Percentiles rank a stretch among this genome's conserved stretches.
Conservation (phyloP, 2,797 vertebrate genomes). For the Morelia viridis region DNA sequence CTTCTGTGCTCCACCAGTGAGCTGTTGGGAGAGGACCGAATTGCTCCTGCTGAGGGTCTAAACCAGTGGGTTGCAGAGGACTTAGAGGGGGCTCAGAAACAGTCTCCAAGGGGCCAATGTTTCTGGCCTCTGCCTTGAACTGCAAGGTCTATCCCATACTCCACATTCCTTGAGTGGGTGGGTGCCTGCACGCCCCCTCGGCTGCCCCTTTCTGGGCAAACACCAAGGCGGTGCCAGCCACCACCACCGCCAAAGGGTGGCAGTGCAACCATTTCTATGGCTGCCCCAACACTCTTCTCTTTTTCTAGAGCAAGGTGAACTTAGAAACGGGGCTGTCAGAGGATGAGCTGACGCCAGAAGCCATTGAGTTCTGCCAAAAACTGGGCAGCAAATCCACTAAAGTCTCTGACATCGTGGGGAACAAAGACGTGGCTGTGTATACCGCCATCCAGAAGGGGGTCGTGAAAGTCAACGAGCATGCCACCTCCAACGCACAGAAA, state of each 20-base stretch:
- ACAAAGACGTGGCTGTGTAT: slow-evolving; percentile 75
- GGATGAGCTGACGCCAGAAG: slow-evolving; percentile 81
- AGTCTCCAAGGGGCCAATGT: background rate
- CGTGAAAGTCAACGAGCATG: slow-evolving; percentile 77
- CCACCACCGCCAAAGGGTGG: background rate
- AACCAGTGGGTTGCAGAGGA: too few relatives aligned
- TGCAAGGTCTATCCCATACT: background rate
- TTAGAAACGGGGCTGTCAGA: slow-evolving; percentile 73
- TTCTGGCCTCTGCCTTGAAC: background rate
- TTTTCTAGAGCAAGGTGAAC: slow-evolving; percentile 79
- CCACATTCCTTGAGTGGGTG: background rate
- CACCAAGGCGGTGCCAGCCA: background rate
- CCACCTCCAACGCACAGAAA: slow-evolving; percentile 84
- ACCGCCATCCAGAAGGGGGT: slow-evolving; percentile 85
- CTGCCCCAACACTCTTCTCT: background rate
- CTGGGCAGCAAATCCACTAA: slow-evolving; percentile 82
- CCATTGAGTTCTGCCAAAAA: slow-evolving; percentile 74
- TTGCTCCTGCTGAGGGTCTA: background rate
- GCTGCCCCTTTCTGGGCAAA: background rate
- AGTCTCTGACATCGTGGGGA: slow-evolving; percentile 79
- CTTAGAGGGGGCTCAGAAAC: too few relatives aligned
- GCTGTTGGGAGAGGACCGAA: background rate
- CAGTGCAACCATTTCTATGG: background rate
- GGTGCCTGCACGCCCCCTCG: background rate
- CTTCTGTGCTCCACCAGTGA: background rate